Conservation (phyloP, 2,888 invertebrate species). For the Desoria tigrina region DNA sequence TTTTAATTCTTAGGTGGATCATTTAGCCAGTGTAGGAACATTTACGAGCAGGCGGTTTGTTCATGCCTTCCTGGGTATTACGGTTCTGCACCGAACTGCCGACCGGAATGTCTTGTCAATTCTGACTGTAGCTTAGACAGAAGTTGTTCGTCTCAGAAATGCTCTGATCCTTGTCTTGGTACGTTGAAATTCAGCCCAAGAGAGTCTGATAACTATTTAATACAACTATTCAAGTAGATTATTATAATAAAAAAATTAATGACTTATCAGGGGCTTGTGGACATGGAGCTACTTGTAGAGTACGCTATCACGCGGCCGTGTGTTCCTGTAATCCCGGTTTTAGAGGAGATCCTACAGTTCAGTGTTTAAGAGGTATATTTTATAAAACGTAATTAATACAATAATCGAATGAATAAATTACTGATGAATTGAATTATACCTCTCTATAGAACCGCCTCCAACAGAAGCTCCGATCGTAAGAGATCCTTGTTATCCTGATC, state of each 20-base stretch:
- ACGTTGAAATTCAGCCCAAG: not conserved
- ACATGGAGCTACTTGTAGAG: conserved; percentile 63
- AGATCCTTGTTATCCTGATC: conserved; percentile 63
- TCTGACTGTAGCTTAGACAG: conserved; percentile 78
- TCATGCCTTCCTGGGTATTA: conserved; percentile 68
- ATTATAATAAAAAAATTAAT: no score
- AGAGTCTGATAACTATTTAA: not conserved
- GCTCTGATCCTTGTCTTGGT: conserved; percentile 76
- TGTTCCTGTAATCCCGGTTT: conserved; percentile 58
- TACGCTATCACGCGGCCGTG: conserved; percentile 66
- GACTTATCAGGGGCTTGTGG: not conserved
- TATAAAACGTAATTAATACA: not conserved
- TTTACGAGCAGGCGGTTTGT: conserved; percentile 65
- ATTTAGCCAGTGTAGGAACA: conserved; percentile 53
- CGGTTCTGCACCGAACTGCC: conserved; percentile 69
- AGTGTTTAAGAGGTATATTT: conserved; percentile 20
- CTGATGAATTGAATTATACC: no score
- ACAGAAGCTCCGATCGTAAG: conserved; percentile 33
- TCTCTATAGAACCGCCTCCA: no score
- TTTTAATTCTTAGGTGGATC: conserved; percentile 1
- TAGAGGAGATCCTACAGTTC: conserved; percentile 32
- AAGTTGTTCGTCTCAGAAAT: conserved; percentile 77
- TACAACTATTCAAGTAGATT: not conserved
- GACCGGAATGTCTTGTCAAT: conserved; percentile 71
- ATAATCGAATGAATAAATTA: conserved; percentile 1